Base-by-base conservation (phyloP, 2,888 invertebrate species). In the Mythimna pallens region DNA sequence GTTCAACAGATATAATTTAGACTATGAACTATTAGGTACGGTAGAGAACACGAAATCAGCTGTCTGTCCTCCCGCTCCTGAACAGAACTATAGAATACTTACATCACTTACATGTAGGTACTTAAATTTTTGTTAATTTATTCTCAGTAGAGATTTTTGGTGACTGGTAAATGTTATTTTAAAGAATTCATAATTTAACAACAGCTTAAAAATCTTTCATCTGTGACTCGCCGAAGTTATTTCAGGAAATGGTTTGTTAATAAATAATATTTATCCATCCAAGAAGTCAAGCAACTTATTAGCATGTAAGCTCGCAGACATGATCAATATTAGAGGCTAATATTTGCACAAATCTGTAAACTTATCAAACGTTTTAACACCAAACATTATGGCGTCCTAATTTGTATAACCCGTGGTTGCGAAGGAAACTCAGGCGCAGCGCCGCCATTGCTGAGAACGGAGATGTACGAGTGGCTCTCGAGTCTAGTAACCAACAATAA, bases 291-390 rank as follows among this genome's bases (percentile, higher is more conserved):
- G 88, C 82, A 87, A 88, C 85, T 91, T 89, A 89, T 91, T 92
- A 92, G 89, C 90, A 90, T 91, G 86, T 87, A 84, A 89, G 89
- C 90, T 89, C 87, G 89, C 93, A 93, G 94, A 93, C 94, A 91
- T 89, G 85, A 91, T 92, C 93, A 95, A 95, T 93, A 94, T 92
- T 92, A 86, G 89, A 86, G 70, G 81, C 88, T 80, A 92, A 93
- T 94, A 93, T 95, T 95, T 93, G 92, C 92, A 89, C 88, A 91
- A 92, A 93, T 93, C 92, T 91, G 93, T 93, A 92, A 90, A 94
- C 91, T 92, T 92, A 92, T 94, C 91, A 90, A 88, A 91, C 92
- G 89, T 94, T 95, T 95, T 94, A 94, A 93, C 94, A 94, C 94
- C 94, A 92, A 94, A 94, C 91, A 94, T 86, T 89, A 88, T 84